phyloP scores from a whole-genome alignment of 2,797 vertebrate genomes.

The Phrynocephalus vlangalii region DNA sequence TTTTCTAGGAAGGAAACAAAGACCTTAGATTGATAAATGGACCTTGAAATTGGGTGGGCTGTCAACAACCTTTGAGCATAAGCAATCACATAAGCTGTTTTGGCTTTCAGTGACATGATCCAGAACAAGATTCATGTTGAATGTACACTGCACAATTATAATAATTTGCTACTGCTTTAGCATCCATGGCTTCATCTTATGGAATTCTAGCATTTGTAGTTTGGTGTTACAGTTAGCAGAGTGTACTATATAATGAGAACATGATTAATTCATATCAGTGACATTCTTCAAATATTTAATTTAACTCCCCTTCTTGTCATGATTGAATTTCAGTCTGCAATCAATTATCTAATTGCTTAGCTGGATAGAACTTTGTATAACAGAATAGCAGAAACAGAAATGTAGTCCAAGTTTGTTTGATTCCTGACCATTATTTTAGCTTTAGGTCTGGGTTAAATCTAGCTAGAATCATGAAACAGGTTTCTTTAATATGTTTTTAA shows the following conservation, averaged over 20 bases:
- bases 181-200: too few species aligned
- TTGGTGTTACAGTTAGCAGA: too few species aligned
- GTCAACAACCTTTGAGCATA: neutral
- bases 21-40: neutral
- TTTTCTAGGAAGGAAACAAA: neutral
- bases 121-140: neutral
- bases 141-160: too few species aligned
- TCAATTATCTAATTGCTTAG: neutral
- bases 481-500: slow-evolving; percentile 10
- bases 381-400: neutral
- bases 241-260: neutral
- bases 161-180: too few species aligned
- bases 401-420: neutral
- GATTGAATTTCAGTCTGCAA: too few species aligned
- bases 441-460: neutral
- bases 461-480: slow-evolving; percentile 11
- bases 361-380: neutral
- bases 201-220: too few species aligned
- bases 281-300: neutral
- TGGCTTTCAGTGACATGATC: neutral
- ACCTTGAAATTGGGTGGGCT: neutral
- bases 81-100: neutral
- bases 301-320: neutral
- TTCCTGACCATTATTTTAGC: neutral
- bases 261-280: neutral